Conservation (phyloP, 64 coral and sea anemone species). For the Catalaphyllia jardinei region DNA sequence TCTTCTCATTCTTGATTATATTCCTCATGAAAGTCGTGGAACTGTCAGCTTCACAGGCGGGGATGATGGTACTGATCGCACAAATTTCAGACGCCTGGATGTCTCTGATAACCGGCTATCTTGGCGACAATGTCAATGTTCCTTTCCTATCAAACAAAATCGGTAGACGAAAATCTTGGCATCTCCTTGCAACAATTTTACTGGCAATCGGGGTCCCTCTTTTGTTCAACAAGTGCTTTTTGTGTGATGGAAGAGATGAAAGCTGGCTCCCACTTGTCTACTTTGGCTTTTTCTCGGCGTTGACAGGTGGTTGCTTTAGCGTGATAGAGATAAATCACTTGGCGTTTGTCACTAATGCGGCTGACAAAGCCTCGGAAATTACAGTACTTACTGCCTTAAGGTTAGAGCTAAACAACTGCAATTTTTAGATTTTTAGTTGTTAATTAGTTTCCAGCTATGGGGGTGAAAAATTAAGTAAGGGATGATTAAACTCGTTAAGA, state of each 20-base stretch:
- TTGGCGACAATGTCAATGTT: neutral
- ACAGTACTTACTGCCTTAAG: neutral
- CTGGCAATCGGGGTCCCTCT: neutral
- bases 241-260: neutral
- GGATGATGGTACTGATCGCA: neutral
- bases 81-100: neutral
- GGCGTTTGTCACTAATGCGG: neutral
- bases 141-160: slow-evolving; percentile 21
- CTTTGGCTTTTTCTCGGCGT: neutral
- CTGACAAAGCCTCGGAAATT: neutral
- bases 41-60: neutral
- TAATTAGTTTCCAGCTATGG: too few relatives aligned
- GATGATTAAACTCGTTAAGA: too few relatives aligned
- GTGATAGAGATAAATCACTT: neutral
- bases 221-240: neutral
- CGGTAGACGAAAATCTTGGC: slow-evolving; percentile 14
- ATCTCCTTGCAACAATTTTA: neutral
- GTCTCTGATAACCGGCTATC: neutral
- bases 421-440: too few relatives aligned
- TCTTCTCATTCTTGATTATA: neutral
- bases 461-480: too few relatives aligned
- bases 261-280: neutral
- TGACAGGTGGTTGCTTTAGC: neutral
- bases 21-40: slow-evolving; percentile 8
- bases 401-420: neutral